Percentiles rank a stretch among this genome's conserved stretches.
Conservation (phyloP, 2,797 vertebrate genomes). For the Australoheros facetus region DNA sequence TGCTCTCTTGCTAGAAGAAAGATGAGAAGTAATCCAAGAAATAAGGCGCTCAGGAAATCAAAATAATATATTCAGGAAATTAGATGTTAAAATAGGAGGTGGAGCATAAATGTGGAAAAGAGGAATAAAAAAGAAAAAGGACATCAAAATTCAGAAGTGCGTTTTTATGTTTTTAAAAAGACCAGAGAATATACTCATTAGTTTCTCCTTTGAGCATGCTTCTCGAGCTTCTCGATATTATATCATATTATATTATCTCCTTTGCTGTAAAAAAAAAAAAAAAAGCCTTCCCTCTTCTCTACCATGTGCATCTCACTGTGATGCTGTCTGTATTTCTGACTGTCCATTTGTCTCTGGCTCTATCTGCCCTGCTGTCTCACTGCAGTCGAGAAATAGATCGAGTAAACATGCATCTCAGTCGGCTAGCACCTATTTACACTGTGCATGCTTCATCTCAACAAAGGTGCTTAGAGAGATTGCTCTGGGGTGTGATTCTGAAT, state of each 20-base stretch:
- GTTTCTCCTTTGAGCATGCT: slow-evolving; percentile 1
- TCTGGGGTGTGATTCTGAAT: slow-evolving; percentile 50
- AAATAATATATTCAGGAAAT: slow-evolving; percentile 10
- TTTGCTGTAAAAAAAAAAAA: slow-evolving; percentile 5
- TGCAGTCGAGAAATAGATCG: neutral
- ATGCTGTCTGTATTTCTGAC: slow-evolving; percentile 8
- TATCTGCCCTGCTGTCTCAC: slow-evolving; percentile 19
- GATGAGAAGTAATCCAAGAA: neutral
- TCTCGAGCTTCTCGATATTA: neutral
- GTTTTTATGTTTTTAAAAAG: slow-evolving; percentile 14
- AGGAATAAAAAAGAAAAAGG: neutral
- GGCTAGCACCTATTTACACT: slow-evolving; percentile 53
- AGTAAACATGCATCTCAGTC: slow-evolving; percentile 32
- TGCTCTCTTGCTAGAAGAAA: neutral
- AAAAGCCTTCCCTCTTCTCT: neutral
- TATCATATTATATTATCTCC: neutral
- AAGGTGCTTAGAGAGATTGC: slow-evolving; percentile 18
- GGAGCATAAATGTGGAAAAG: neutral
- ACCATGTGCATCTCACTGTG: neutral
- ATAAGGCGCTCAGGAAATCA: neutral
- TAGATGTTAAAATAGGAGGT: slow-evolving; percentile 8
- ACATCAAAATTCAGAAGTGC: neutral
- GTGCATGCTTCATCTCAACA: slow-evolving; percentile 28
- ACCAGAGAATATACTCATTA: neutral
- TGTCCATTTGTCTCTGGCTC: slow-evolving; percentile 19